Evolutionary conservation across 2,888 invertebrate species (phyloP), one percentile per base, ranked within the genome.

Genomic region (Drosophila limbata): DNA sequence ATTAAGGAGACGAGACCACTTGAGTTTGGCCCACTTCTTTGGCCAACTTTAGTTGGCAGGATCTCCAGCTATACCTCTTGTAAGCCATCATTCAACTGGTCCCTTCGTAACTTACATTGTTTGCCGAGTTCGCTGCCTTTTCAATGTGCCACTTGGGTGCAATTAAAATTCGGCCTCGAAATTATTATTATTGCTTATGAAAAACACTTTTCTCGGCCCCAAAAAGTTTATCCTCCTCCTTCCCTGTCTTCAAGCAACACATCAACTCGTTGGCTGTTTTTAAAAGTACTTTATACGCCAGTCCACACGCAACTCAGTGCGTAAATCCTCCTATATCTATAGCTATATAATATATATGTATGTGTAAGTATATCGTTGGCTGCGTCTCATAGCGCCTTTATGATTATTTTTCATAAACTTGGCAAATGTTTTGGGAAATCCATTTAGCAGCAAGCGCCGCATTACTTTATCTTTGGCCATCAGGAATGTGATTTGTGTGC

Each of bases 91-190:
- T 76, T 76, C 63, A 67, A 80, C 60, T 67, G 44, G 59, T 79
- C 63, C 56, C 48, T 73, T 73, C 48, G 25, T 56, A 75, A 45
- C 51, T 65, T 44, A 21, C 31, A 45, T 39, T 57, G 40, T 44
- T 21, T 21, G 62, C 13, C 55, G 60, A 68, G 68, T 68, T 64
- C 60, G 75, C 64, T 66, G 60, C 56, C 68, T 67, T 68, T 77
- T 66, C 70, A 90, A 91, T 91, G 91, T 86, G 79, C 83, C 88
- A 80, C 90, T 80, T 76, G 91, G 91, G 91, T 87, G 82, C 90
- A 91, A 91, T 91, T 91, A 91, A 91, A 89, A 86, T 71, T 77
- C 84, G 78, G 81, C 89, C 84, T 76, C 88, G 72, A 85, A 88
- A 90, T 89, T 82, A 88, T 89, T 84, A 85, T 85, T 85, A 88